Base-by-base conservation (phyloP, 2,113 vertebrate genomes). In the Callocephalon fimbriatum region DNA sequence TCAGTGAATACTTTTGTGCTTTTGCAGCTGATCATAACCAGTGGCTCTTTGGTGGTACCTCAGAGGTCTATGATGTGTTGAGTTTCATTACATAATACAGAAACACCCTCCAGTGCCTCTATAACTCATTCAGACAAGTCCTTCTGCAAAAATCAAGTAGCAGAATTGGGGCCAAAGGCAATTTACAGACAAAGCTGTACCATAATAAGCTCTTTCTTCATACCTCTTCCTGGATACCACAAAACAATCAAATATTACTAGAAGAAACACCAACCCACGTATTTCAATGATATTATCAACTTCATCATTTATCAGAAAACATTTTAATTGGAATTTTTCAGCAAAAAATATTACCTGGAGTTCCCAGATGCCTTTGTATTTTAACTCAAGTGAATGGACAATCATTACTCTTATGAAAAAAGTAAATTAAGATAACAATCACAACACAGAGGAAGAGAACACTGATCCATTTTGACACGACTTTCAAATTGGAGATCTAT, bases 401-500 rank as follows among this genome's bases (percentile, higher is more conserved):
- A 31, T 63, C 48, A 51, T 70, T 76, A 66, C 58, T 77, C 37
- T 76, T 82, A 61, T 72, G 50, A 65, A 93, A 75, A 81, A 89
- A 82, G 85, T 72, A 90, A 93, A 42, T 82, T 68, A 87, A 71
- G 65, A 40, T 44, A 86, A 50, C 12, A 74, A 51, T 67, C 59
- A 68, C 16, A 17, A 56, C 61, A 45, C 29, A 66, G 32, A 71
- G 56, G 44, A 91, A 85, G 48, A 65, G 70, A 93, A 93, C 56
- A 77, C 44, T 75, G 76, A 84, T 93, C 54, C 15, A 72, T 74
- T 94, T 86, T 95, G 91, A 95, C 70, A 87, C 0, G 29, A 85
- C 70, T 93, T 94, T 45, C 61, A 91, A 84, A 91, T 89, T 84
- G 94, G 68, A 87, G 73, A 78, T 47, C 63, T 81, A 18, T 66